Evolutionary conservation across 2,888 invertebrate genomes (phyloP).

Genomic region (Limnephilus rhombicus): DNA sequence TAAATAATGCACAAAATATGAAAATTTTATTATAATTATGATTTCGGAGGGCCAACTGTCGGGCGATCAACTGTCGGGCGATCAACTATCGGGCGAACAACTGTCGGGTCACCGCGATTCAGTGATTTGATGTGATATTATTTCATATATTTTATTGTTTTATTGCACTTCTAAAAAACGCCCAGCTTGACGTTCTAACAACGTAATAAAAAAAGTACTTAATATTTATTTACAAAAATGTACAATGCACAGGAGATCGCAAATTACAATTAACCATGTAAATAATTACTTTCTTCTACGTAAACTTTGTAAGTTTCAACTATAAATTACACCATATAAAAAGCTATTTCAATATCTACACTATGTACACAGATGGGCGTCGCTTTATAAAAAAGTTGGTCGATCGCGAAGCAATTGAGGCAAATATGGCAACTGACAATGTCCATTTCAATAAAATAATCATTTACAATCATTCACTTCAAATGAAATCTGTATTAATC

Average conservation of each 20-base stretch:
- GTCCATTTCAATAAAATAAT: neutral
- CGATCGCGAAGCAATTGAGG: neutral
- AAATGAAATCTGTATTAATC: neutral
- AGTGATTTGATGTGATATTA: neutral
- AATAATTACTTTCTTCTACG: slow-evolving; percentile 26
- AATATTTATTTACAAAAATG: slow-evolving; percentile 23
- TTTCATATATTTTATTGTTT: neutral
- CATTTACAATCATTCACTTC: neutral
- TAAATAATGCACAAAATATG: too few relatives aligned
- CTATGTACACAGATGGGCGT: neutral
- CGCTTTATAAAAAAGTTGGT: neutral
- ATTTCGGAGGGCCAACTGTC: too few relatives aligned
- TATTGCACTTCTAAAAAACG: neutral
- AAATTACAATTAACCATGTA: slow-evolving; percentile 22
- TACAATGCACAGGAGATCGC: slow-evolving; percentile 41
- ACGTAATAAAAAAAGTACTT: slow-evolving; percentile 9
- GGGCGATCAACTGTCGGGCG: too few relatives aligned
- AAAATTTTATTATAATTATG: too few relatives aligned
- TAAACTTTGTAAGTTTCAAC: slow-evolving; percentile 44
- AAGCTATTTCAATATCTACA: slow-evolving; percentile 34
- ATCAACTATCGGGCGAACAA: too few relatives aligned
- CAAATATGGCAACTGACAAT: slow-evolving; percentile 27
- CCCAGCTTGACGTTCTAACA: neutral
- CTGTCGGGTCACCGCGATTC: neutral
- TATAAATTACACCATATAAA: neutral